These are phyloP conservation scores for Oncorhynchus gorbuscha DNA, from an alignment of 2,113 vertebrate species.

Conservation along the genomic window DNA sequence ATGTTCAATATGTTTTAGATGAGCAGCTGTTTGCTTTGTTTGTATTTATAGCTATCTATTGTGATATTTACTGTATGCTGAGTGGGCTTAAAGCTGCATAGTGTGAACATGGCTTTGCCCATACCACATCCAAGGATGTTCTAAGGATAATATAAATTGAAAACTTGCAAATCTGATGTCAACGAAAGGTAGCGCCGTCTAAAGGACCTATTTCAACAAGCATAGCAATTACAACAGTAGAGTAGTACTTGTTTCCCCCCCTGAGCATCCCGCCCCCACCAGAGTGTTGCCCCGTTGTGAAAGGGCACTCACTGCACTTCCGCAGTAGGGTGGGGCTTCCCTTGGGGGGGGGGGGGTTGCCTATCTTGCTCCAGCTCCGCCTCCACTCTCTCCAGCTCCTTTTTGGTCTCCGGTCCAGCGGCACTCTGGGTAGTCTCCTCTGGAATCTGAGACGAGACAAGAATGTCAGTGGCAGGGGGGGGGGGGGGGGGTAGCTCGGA, in stretches of 20 bases:
- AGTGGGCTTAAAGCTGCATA: no score
- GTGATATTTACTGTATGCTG: no score
- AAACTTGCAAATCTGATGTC: no score
- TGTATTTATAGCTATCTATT: no score
- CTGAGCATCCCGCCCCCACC: not conserved
- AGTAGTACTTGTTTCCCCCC: not conserved
- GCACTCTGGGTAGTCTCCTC: slow-evolving; percentile 59
- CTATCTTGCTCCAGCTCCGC: slow-evolving; percentile 44
- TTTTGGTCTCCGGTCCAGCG: slow-evolving; percentile 42
- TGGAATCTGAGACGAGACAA: slow-evolving; percentile 44
- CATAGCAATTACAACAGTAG: no score
- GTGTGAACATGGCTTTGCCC: no score
- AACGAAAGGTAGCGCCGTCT: no score
- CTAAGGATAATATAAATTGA: no score
- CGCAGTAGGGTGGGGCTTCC: slow-evolving; percentile 48
- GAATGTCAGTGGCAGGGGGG: slow-evolving; percentile 37
- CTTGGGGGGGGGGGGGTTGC: slow-evolving; percentile 35
- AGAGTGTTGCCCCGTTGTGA: not conserved
- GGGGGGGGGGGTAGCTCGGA: not conserved
- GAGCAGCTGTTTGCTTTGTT: no score
- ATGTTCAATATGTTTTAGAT: no score
- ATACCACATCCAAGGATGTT: no score
- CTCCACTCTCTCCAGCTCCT: slow-evolving; percentile 11
- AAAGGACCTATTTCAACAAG: no score
- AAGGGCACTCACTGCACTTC: slow-evolving; percentile 64